Evolutionary conservation across 2,888 invertebrate genomes (phyloP).

Genomic region (Andricus curvator): DNA sequence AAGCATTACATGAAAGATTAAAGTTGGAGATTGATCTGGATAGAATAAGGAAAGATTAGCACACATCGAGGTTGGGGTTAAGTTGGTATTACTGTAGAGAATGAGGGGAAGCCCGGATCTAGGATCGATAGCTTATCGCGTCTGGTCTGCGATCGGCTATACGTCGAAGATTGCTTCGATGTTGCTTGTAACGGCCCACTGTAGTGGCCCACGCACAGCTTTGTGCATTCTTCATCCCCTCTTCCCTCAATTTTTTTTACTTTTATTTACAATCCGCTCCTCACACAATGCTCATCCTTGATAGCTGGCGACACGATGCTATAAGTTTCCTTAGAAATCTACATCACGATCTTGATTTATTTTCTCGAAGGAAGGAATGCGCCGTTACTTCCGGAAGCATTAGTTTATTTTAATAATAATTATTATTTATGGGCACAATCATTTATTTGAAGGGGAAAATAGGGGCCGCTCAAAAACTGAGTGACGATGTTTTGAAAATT

Average conservation of each 20-base stretch:
- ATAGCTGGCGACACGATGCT: constrained; percentile 2
- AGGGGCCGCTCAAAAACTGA: no score
- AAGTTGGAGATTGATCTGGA: background rate
- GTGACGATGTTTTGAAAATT: no score
- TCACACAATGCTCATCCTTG: constrained; percentile 8
- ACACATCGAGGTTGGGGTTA: constrained; percentile 19
- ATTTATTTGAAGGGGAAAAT: no score
- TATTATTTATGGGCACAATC: no score
- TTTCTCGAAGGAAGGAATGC: background rate
- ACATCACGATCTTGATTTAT: background rate
- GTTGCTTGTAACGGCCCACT: constrained; percentile 53
- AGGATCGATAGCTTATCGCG: constrained; percentile 39
- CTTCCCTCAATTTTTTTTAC: background rate
- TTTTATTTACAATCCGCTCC: background rate
- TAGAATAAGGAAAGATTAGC: background rate
- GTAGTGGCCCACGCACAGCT: constrained; percentile 57
- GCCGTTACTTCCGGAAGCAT: background rate
- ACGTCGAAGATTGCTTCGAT: constrained; percentile 48
- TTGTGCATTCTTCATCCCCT: constrained; percentile 42
- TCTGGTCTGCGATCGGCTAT: constrained; percentile 42
- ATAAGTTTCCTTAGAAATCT: background rate
- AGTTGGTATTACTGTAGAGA: constrained; percentile 25
- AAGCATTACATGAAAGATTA: background rate
- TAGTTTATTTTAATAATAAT: no score
- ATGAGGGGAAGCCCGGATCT: constrained; percentile 25